Evolutionary conservation across 2,888 invertebrate genomes (phyloP).

Genomic region (Cybosia mesomella): DNA sequence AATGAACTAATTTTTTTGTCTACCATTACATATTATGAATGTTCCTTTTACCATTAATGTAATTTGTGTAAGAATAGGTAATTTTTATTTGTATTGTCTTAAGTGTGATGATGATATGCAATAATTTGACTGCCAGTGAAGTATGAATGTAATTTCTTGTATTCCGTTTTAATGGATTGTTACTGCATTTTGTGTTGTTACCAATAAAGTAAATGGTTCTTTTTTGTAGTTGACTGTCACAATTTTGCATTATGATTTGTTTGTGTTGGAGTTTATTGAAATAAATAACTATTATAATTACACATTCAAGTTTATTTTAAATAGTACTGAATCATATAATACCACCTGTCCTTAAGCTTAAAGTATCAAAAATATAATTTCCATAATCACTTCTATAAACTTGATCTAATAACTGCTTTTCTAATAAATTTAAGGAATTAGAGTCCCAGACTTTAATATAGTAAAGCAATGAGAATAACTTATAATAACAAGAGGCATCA

Average conservation of each 20-base stretch:
- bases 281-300: slow-evolving; percentile 58
- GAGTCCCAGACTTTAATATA: slow-evolving; percentile 82
- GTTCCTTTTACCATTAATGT: slow-evolving; percentile 37
- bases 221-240: slow-evolving; percentile 50
- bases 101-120: slow-evolving; percentile 14
- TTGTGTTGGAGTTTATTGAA: slow-evolving; percentile 64
- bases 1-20: slow-evolving; percentile 14
- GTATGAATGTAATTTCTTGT: slow-evolving; percentile 22
- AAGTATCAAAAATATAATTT: slow-evolving; percentile 76
- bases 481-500: slow-evolving; percentile 77
- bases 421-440: slow-evolving; percentile 74
- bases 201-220: slow-evolving; percentile 37
- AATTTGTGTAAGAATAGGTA: slow-evolving; percentile 34
- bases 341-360: slow-evolving; percentile 70
- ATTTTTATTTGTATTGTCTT: slow-evolving; percentile 31
- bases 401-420: slow-evolving; percentile 71
- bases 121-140: slow-evolving; percentile 22
- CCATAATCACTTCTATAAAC: slow-evolving; percentile 71
- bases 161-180: slow-evolving; percentile 32
- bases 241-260: slow-evolving; percentile 51
- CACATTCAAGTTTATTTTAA: slow-evolving; percentile 18
- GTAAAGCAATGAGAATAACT: slow-evolving; percentile 85
- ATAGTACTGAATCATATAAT: slow-evolving; percentile 15
- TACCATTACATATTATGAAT: slow-evolving; percentile 26
- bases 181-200: slow-evolving; percentile 54